Evolutionary conservation across 2,797 vertebrate genomes (phyloP).

Genomic region (Pipistrellus pipistrellus): DNA sequence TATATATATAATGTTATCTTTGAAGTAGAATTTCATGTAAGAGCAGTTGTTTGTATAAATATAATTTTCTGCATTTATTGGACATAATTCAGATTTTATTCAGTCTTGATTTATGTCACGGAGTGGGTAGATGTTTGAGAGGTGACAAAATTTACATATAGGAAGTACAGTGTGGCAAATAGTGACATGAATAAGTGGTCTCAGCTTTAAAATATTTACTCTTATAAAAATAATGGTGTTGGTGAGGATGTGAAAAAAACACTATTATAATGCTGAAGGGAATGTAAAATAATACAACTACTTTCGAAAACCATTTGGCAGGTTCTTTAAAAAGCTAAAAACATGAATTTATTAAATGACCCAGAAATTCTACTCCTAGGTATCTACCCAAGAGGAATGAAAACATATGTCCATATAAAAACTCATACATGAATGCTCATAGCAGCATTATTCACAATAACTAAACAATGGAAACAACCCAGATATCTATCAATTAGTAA

Average conservation of each 20-base stretch:
- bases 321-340: neutral
- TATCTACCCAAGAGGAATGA: neutral
- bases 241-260: neutral
- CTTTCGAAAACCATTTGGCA: neutral
- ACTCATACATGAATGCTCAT: neutral
- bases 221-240: neutral
- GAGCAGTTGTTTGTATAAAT: constrained; percentile 9
- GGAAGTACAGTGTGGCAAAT: constrained; percentile 47
- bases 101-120: constrained; percentile 34
- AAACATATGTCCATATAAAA: neutral
- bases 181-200: constrained; percentile 6
- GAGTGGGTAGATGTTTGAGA: constrained; percentile 12
- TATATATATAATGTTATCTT: constrained; percentile 29
- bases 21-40: constrained; percentile 61
- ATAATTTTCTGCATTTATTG: constrained; percentile 19
- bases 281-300: neutral
- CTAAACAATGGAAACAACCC: neutral
- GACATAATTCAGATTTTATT: constrained; percentile 57
- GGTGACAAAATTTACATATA: neutral
- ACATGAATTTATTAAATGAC: neutral
- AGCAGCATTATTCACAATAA: neutral
- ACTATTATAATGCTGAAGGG: neutral
- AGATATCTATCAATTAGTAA: neutral
- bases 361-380: neutral
- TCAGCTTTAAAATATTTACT: neutral